Evolutionary conservation across 2,888 invertebrate species (phyloP), one percentile per base, ranked within the genome.

Genomic region (Ophraella communa): DNA sequence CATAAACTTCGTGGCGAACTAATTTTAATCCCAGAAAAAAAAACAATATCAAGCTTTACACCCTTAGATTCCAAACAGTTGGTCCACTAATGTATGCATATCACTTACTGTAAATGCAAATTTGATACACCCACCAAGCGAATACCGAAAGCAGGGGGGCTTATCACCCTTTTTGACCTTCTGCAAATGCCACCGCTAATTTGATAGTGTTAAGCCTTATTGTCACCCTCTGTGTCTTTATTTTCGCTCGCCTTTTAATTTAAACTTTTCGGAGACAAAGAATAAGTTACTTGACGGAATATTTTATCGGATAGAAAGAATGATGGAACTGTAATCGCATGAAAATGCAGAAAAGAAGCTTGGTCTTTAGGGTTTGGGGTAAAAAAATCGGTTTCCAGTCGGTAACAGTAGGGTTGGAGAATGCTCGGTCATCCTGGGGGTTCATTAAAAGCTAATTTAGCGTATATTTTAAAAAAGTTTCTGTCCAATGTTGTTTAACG

Each of bases 81-180:
- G 62, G 65, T 59, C 57, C 54, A 54, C 51, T 75, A 77, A 78
- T 78, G 63, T 78, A 79, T 79, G 79, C 76, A 79, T 79, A 79
- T 79, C 79, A 77, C 76, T 79, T 78, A 80, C 79, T 79, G 78
- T 79, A 79, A 79, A 79, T 79, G 78, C 78, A 79, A 80, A 80
- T 70, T 65, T 57, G 64, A 63, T 60, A 63, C 65, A 65, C 57
- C 62, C 68, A 64, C 62, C 65, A 65, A 64, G 61, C 69, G 64
- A 35, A 45, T 24, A 62, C 42, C 52, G 44, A 42, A 60, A 44
- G 44, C 52, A 1, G 44, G 21, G 47, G 53, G 30, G 52, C 42
- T 53, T 21, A 53, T 65, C 68, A 60, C 67, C 68, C 68, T 60
- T 67, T 67, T 64, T 67, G 79, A 80, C 80, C 79, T 80, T 80